Evolutionary conservation across 35 echinoderm and acorn worm genomes (phyloP).

Genomic region (Nesometra sesokonis): DNA sequence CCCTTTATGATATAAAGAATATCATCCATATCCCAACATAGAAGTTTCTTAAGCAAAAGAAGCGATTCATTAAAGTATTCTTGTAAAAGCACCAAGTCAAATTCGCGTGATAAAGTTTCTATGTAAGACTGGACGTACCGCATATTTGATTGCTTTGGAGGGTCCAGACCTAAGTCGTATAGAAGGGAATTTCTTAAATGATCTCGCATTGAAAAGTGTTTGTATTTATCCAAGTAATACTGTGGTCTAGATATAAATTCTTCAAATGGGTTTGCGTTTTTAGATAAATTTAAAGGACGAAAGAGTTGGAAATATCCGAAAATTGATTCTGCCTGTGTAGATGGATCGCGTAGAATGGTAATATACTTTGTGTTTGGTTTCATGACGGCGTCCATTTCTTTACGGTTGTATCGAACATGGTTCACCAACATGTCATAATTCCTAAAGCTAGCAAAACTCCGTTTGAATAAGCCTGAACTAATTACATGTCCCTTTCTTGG

Average conservation of each 20-base stretch:
- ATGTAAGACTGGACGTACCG: not conserved
- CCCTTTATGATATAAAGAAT: constrained; percentile 46
- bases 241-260: constrained; percentile 15
- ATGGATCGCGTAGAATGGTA: constrained; percentile 56
- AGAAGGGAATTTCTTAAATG: not conserved
- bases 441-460: not conserved
- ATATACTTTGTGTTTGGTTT: constrained; percentile 45
- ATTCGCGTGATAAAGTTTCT: constrained; percentile 25
- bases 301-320: constrained; percentile 61
- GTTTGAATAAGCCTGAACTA: not conserved
- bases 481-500: constrained; percentile 4
- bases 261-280: not conserved
- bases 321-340: constrained; percentile 52
- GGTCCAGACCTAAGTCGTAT: constrained; percentile 3
- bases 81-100: not conserved
- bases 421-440: constrained; percentile 45
- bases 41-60: constrained; percentile 30
- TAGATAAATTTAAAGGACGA: not conserved
- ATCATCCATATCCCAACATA: constrained; percentile 45
- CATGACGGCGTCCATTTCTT: constrained; percentile 29
- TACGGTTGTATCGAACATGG: constrained; percentile 36
- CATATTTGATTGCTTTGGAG: not conserved
- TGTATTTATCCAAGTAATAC: not conserved
- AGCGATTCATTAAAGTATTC: constrained; percentile 57
- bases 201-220: not conserved